Evolutionary conservation across 2,797 vertebrate genomes (phyloP), one percentile per base, ranked within the genome.

Genomic region (Esox masquinongy): DNA sequence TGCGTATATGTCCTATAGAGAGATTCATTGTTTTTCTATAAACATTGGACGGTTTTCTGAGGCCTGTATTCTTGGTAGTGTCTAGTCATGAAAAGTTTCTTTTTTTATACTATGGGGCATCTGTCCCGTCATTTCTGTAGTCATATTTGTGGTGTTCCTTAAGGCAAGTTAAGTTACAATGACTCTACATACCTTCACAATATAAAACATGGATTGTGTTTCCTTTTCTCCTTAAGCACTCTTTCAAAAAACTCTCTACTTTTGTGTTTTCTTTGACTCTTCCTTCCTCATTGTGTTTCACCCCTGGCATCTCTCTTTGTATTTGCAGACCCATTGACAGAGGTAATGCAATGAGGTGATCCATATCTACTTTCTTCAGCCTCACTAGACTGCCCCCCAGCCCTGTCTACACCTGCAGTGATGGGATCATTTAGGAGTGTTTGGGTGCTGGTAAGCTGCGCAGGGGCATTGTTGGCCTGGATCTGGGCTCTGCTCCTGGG

Each of bases 401-500:
- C 53, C 53, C 53, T 59, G n/a, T 59, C 80, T 15, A 51, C 51
- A 66, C 5, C 72, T 47, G 53, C 26, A 69, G 77, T 26, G 76
- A 88, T 85, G 89, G 67, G 53, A 39, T 19, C 51, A 17, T 51
- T 2, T 73, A 49, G 56, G 16, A 80, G 39, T 12, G 53, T 49
- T 76, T 70, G 70, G 64, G n/a, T 34, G 12, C 63, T 72, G 74
- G 56, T 1, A 70, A 39, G 74, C 61, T 26, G 59, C 0, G 7
- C 39, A 1, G 75, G 56, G 24, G n/a, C 1, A 0, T 31, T 90
- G 61, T 70, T 75, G 50, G 77, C 64, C 0, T 51, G 16, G 15
- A 51, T 86, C 0, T 84, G 66, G 68, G 29, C 80, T n/a, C 39
- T 91, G 73, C 70, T 90, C 73, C 78, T 93, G 3, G 77, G 61